Percentiles rank a stretch among this genome's conserved stretches.
These are phyloP conservation scores for Austrolebias charrua DNA, from an alignment of 2,797 vertebrate genomes.

Conservation along the genomic window DNA sequence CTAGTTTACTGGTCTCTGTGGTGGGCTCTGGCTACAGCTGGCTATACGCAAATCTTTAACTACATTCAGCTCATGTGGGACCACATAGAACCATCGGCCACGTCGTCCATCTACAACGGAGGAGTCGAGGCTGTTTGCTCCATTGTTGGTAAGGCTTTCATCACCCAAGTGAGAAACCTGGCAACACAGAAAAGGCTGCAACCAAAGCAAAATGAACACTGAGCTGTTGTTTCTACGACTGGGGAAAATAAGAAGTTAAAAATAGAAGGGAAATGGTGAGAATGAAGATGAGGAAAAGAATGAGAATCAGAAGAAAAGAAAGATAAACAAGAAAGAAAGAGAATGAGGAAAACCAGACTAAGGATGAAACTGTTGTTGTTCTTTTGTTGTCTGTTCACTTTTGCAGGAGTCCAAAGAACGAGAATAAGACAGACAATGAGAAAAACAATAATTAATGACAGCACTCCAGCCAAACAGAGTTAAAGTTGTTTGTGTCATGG, in stretches of 20 bases:
- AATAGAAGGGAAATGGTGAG: too few relatives aligned
- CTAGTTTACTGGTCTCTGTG: conserved; percentile 79
- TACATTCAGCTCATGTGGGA: conserved; percentile 79
- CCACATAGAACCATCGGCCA: conserved; percentile 74
- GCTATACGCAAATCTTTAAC: conserved; percentile 78
- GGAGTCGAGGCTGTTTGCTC: conserved; percentile 77
- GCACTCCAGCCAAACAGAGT: neutral
- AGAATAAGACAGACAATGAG: too few relatives aligned
- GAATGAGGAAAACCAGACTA: too few relatives aligned
- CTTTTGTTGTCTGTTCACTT: too few relatives aligned
- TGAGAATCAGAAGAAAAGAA: too few relatives aligned
- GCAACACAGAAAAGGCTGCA: neutral
- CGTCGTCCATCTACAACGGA: conserved; percentile 77
- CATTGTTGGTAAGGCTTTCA: conserved; percentile 66
- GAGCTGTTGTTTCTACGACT: neutral
- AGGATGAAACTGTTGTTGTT: too few relatives aligned
- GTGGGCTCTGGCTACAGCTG: conserved; percentile 80
- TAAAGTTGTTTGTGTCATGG: neutral
- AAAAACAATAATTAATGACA: too few relatives aligned
- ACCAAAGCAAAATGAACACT: neutral
- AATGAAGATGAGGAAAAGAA: too few relatives aligned
- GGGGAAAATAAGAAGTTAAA: neutral
- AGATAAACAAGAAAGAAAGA: too few relatives aligned
- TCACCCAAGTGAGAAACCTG: neutral
- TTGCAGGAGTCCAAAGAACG: too few relatives aligned